These are phyloP conservation scores for Cariama cristata DNA, from an alignment of 2,113 vertebrate species.

Conservation along the genomic window DNA sequence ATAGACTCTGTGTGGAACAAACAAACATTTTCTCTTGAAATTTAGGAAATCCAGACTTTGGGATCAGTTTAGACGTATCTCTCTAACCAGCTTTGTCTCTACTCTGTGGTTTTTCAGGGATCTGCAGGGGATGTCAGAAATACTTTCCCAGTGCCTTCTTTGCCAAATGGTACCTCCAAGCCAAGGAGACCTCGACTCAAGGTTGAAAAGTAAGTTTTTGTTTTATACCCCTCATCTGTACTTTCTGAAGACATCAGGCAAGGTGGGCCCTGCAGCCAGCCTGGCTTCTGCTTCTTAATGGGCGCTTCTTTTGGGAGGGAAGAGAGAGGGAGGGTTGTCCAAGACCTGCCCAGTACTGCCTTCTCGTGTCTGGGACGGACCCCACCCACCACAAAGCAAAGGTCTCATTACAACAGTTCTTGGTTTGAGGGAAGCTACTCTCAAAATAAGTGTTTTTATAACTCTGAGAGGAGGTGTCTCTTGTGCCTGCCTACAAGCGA, in stretches of 20 bases:
- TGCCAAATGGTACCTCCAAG: constrained; percentile 75
- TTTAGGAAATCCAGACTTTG: background rate
- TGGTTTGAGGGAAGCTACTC: background rate
- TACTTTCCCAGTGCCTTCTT: constrained; percentile 75
- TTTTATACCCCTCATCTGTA: background rate
- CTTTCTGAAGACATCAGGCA: background rate
- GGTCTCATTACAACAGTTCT: background rate
- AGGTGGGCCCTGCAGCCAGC: background rate
- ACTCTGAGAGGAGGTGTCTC: background rate
- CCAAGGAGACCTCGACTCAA: constrained; percentile 79
- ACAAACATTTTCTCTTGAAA: background rate
- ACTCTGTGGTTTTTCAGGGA: constrained; percentile 64
- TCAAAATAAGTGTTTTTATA: background rate
- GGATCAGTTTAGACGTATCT: background rate
- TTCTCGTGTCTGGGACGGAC: background rate
- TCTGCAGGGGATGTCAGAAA: constrained; percentile 69
- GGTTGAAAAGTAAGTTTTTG: constrained; percentile 80
- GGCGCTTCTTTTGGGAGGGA: background rate
- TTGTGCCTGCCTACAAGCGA: background rate
- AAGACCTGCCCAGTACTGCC: background rate
- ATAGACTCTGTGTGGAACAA: background rate
- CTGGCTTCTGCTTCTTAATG: background rate
- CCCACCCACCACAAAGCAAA: background rate
- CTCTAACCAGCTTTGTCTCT: background rate
- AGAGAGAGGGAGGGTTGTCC: background rate